Conservation (phyloP, 92 coral and sea anemone genomes). For the Chrysogorgia sp. region DNA sequence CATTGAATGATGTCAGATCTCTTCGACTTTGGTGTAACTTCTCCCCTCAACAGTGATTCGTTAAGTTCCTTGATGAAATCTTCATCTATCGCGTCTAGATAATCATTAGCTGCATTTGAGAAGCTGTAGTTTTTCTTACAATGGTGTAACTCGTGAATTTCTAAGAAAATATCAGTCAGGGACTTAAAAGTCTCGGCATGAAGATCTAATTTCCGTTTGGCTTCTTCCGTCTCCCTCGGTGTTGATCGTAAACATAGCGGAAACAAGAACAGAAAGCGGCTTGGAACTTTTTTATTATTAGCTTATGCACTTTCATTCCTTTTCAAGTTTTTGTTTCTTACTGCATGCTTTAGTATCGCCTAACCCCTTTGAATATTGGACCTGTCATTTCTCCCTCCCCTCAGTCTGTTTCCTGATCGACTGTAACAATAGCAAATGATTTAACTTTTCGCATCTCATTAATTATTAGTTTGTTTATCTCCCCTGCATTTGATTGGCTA, state of each 20-base stretch:
- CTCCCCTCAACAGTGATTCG: constrained; percentile 52
- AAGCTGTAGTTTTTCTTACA: constrained; percentile 43
- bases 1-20: constrained; percentile 56
- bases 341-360: too few relatives aligned
- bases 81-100: constrained; percentile 37
- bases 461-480: too few relatives aligned
- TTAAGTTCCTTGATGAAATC: constrained; percentile 62
- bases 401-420: too few relatives aligned
- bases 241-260: constrained; percentile 26
- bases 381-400: too few relatives aligned
- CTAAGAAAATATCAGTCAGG: constrained; percentile 9
- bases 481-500: too few relatives aligned
- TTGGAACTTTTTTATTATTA: too few relatives aligned
- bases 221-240: constrained; percentile 9
- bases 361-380: too few relatives aligned
- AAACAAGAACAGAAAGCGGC: constrained; percentile 22
- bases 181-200: constrained; percentile 1
- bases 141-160: constrained; percentile 31
- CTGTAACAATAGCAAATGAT: too few relatives aligned
- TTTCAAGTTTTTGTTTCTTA: too few relatives aligned
- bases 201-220: constrained; percentile 9
- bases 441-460: too few relatives aligned
- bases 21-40: constrained; percentile 62
- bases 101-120: constrained; percentile 38
- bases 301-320: too few relatives aligned